A percentile compares a stretch with the other conserved stretches of the same genome.
Evolutionary conservation across 2,797 vertebrate species (phyloP).

Genomic region (Limnodromus scolopaceus): DNA sequence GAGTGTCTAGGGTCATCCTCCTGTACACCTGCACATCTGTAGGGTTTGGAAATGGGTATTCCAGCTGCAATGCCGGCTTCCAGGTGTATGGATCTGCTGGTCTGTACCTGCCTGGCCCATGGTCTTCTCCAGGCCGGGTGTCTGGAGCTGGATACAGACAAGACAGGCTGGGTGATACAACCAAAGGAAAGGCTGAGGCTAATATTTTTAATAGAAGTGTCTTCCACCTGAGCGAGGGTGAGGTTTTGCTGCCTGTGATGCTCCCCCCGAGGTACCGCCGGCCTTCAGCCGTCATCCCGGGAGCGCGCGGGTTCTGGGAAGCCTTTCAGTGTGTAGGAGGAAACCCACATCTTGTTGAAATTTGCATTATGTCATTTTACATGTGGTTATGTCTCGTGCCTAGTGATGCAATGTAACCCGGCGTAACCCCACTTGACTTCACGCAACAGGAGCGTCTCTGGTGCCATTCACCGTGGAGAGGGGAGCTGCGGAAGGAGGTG

Average conservation of each 20-base stretch:
- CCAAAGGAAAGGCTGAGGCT: neutral
- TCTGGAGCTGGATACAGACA: rapidly evolving
- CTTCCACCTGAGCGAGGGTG: neutral
- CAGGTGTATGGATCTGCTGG: rapidly evolving
- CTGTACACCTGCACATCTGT: neutral
- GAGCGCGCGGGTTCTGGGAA: neutral
- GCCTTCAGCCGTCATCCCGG: neutral
- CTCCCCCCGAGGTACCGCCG: neutral
- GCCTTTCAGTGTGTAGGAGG: neutral
- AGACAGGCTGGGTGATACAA: neutral
- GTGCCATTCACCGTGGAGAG: conserved; percentile 35
- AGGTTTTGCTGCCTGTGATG: neutral
- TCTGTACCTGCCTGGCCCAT: rapidly evolving
- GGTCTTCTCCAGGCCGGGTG: rapidly evolving
- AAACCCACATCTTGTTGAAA: conserved; percentile 39
- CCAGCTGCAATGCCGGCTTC: rapidly evolving
- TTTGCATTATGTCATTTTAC: conserved; percentile 35
- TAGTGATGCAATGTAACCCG: conserved; percentile 22
- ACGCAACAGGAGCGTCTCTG: conserved; percentile 5
- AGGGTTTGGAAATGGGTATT: neutral
- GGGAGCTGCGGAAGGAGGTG: neutral
- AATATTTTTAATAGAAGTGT: neutral
- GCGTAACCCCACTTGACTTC: conserved; percentile 28
- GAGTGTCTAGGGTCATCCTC: neutral
- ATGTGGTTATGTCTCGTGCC: conserved; percentile 62